Conservation (phyloP, 64 coral and sea anemone genomes). For the Anthopleura sola region DNA sequence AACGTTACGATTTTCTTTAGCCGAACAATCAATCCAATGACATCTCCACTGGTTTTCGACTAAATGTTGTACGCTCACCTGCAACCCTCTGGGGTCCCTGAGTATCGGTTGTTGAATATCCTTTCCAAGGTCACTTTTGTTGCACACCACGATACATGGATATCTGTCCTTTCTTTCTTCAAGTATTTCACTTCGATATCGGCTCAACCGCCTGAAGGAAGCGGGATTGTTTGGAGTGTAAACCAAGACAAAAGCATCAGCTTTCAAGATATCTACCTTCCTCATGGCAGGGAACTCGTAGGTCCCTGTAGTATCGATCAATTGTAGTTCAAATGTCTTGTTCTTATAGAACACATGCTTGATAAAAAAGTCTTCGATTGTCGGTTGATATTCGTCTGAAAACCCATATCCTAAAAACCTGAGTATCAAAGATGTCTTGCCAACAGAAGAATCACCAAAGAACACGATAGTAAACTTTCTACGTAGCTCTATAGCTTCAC, state of each 20-base stretch:
- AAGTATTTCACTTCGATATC: conserved; percentile 76
- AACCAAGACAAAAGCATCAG: conserved; percentile 72
- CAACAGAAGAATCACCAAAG: conserved; percentile 81
- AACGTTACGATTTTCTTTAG: conserved; percentile 32
- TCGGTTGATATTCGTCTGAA: conserved; percentile 51
- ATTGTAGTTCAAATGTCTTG: conserved; percentile 55
- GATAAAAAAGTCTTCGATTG: conserved; percentile 78
- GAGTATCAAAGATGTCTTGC: conserved; percentile 82
- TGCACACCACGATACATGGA: conserved; percentile 60
- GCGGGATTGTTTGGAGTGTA: conserved; percentile 59
- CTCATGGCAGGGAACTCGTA: conserved; percentile 97
- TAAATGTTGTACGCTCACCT: conserved; percentile 18
- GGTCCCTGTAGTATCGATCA: conserved; percentile 78
- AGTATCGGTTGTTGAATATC: conserved; percentile 5
- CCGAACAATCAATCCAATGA: conserved; percentile 40
- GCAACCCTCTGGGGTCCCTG: conserved; percentile 33
- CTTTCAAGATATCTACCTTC: conserved; percentile 72
- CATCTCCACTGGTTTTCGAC: conserved; percentile 28
- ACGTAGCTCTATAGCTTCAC: neutral
- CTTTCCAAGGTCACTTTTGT: conserved; percentile 45
- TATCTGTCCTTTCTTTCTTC: conserved; percentile 40
- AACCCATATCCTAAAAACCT: conserved; percentile 45
- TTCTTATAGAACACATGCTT: conserved; percentile 48
- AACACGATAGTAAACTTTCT: conserved; percentile 65
- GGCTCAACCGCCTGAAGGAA: conserved; percentile 58